These are phyloP conservation scores for Pseudonaja textilis DNA, from an alignment of 2,113 vertebrate genomes.

Conservation along the genomic window DNA sequence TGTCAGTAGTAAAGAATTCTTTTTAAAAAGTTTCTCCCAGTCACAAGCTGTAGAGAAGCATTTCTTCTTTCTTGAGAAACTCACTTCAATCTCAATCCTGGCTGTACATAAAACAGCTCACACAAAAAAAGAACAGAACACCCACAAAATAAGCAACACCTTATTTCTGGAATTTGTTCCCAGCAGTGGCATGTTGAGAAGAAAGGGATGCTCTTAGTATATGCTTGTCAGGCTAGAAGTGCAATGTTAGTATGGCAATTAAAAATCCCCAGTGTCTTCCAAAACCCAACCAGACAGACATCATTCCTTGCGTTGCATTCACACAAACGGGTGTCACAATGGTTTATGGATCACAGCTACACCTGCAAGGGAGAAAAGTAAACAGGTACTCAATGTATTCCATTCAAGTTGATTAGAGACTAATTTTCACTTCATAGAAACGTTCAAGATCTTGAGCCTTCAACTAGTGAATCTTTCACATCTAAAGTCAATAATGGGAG, in stretches of 20 bases:
- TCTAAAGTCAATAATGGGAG: background rate
- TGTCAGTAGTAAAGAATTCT: slow-evolving; percentile 72
- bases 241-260: slow-evolving; percentile 45
- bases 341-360: slow-evolving; percentile 94
- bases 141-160: slow-evolving; percentile 50
- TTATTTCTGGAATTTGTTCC: slow-evolving; percentile 30
- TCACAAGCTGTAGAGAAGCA: slow-evolving; percentile 47
- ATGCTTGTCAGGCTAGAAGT: slow-evolving; percentile 32
- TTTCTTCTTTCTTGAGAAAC: slow-evolving; percentile 43
- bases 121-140: slow-evolving; percentile 35
- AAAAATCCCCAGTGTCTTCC: slow-evolving; percentile 34
- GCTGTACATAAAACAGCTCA: slow-evolving; percentile 54
- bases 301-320: slow-evolving; percentile 48
- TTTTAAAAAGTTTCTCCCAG: slow-evolving; percentile 13
- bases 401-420: rapidly evolving
- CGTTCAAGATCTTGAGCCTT: slow-evolving; percentile 19
- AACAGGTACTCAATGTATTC: slow-evolving; percentile 21
- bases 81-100: slow-evolving; percentile 41
- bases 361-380: slow-evolving; percentile 67
- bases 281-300: slow-evolving; percentile 46
- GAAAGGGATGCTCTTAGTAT: slow-evolving; percentile 26
- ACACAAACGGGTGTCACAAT: slow-evolving; percentile 74
- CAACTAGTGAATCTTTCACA: background rate
- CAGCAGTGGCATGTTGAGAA: slow-evolving; percentile 38
- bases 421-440: background rate